These are phyloP conservation scores for Manduca sexta DNA, from an alignment of 1,140 invertebrate species.

Conservation along the genomic window DNA sequence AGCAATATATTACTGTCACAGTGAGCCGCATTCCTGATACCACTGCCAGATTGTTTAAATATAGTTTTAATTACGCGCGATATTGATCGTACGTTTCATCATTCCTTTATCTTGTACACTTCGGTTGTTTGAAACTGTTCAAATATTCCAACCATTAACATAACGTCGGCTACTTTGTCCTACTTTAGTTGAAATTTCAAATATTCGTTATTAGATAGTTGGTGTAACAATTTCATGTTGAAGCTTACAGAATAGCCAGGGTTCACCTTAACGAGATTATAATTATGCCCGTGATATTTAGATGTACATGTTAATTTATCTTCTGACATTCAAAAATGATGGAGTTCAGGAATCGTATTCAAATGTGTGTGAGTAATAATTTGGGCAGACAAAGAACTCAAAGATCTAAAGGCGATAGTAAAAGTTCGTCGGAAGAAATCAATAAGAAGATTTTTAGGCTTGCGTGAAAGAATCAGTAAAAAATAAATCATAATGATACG, in stretches of 20 bases:
- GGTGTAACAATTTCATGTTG: neutral
- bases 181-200: neutral
- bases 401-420: too few species aligned
- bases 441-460: too few species aligned
- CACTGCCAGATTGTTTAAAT: conserved; percentile 51
- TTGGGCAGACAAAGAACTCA: too few species aligned
- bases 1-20: conserved; percentile 61
- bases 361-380: too few species aligned
- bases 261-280: neutral
- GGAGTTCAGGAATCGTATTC: too few species aligned
- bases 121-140: conserved; percentile 17
- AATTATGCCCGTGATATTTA: conserved; percentile 2
- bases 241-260: neutral
- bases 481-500: too few species aligned
- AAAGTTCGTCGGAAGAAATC: too few species aligned
- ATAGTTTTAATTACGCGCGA: conserved; percentile 62
- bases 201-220: neutral
- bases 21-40: conserved; percentile 45
- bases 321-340: too few species aligned
- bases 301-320: neutral
- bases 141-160: conserved; percentile 22
- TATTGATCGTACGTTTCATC: conserved; percentile 54
- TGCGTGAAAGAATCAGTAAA: too few species aligned
- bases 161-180: conserved; percentile 4
- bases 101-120: conserved; percentile 40